Conservation (phyloP, 2,113 vertebrate genomes). For the Syngnathus scovelli region DNA sequence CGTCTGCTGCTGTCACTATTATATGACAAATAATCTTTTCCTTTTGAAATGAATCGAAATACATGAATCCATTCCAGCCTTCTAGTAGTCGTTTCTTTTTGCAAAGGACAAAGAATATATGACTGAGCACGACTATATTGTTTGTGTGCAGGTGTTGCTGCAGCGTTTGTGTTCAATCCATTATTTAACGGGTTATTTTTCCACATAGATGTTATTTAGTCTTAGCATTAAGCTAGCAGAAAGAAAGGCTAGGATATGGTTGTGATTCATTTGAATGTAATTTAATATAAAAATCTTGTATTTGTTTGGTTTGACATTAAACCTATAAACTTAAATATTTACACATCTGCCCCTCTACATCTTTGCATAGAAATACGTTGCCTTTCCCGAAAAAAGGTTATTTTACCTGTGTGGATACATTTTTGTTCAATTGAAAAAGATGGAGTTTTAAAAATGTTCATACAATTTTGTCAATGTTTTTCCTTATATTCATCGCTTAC, state of each 20-base stretch:
- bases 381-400: no score
- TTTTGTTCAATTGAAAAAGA: no score
- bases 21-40: no score
- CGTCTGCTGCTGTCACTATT: no score
- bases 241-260: not conserved
- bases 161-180: not conserved
- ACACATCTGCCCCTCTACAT: no score
- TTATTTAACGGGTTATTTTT: not conserved
- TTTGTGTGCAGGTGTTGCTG: not conserved
- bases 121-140: not conserved
- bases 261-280: not conserved
- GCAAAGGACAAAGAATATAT: not conserved
- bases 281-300: not conserved
- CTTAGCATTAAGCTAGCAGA: not conserved
- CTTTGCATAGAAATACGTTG: no score
- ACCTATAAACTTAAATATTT: not conserved
- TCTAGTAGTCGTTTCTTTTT: not conserved
- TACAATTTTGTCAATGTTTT: not conserved
- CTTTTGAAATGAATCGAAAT: no score
- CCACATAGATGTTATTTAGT: not conserved
- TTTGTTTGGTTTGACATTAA: not conserved
- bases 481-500: not conserved
- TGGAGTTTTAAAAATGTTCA: not conserved
- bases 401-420: no score
- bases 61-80: no score